Evolutionary conservation across 2,113 vertebrate genomes (phyloP).

Genomic region (Varanus salvator): DNA sequence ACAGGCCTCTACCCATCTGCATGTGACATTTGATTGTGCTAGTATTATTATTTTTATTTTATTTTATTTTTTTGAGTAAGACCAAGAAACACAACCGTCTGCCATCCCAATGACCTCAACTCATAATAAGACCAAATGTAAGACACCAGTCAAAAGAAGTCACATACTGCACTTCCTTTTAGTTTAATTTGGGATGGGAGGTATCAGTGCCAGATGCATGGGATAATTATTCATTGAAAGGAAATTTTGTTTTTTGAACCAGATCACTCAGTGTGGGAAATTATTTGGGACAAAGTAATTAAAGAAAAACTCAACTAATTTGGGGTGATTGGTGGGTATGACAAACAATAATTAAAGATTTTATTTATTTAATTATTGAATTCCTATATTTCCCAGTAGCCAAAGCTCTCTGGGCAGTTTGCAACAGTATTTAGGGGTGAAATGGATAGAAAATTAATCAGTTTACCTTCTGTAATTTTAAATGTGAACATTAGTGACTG

Average conservation of each 20-base stretch:
- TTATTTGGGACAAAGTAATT: constrained; percentile 1
- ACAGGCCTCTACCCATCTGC: too few relatives aligned
- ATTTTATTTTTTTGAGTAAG: too few relatives aligned
- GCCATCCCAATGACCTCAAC: too few relatives aligned
- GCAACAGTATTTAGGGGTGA: not conserved
- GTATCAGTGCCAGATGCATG: not conserved
- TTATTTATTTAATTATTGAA: not conserved
- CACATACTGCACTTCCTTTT: not conserved
- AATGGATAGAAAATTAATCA: not conserved
- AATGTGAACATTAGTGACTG: not conserved
- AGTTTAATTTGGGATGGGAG: not conserved
- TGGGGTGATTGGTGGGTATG: not conserved
- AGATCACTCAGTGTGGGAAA: not conserved
- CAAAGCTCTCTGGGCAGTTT: too few relatives aligned
- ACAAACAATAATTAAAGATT: not conserved
- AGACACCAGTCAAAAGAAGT: not conserved
- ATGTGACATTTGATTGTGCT: too few relatives aligned
- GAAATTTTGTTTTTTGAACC: constrained; percentile 10
- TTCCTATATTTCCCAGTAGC: too few relatives aligned
- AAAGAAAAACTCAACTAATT: not conserved
- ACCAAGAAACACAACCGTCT: not conserved
- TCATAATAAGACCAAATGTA: too few relatives aligned
- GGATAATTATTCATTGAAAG: constrained; percentile 2
- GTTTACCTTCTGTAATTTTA: not conserved
- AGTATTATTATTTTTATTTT: too few relatives aligned